A percentile compares a stretch with the other conserved stretches of the same genome.
Conservation (phyloP, 1,140 invertebrate species). For the Rhagoletis zephyria region DNA sequence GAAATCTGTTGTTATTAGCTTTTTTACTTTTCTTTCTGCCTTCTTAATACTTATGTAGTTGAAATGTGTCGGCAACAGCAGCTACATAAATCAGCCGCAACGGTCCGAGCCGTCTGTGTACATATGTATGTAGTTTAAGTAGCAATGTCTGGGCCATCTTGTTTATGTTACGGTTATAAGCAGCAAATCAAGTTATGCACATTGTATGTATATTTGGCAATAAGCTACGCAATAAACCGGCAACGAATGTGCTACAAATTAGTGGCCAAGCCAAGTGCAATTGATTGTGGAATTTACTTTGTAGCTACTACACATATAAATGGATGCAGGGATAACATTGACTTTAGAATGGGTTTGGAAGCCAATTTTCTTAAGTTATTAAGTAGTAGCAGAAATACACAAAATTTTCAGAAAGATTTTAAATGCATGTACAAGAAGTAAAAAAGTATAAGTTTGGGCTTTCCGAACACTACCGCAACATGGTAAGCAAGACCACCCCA, state of each 20-base stretch:
- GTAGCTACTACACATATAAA: no score
- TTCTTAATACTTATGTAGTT: background rate
- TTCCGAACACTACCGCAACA: no score
- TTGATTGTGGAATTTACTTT: background rate
- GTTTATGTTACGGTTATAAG: slow-evolving; percentile 25
- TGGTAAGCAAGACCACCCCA: no score
- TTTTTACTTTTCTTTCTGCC: background rate
- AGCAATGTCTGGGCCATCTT: slow-evolving; percentile 19
- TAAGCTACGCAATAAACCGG: slow-evolving; percentile 19
- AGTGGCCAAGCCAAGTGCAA: slow-evolving; percentile 1
- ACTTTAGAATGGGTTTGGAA: no score
- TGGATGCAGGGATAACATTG: no score
- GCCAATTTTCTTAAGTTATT: no score
- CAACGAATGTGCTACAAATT: slow-evolving; percentile 15
- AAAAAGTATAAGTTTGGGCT: no score
- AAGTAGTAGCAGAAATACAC: no score
- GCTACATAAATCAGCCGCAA: background rate
- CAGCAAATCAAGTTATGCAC: slow-evolving; percentile 16
- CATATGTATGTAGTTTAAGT: background rate
- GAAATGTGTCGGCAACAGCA: slow-evolving; percentile 25
- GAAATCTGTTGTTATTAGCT: background rate
- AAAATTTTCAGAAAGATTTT: no score
- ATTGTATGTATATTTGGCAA: background rate
- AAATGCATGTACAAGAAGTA: no score
- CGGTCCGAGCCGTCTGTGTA: background rate